A percentile compares a stretch with the other conserved stretches of the same genome.
phyloP scores from a whole-genome alignment of 2,888 invertebrate species.

The Polietes domitor region DNA sequence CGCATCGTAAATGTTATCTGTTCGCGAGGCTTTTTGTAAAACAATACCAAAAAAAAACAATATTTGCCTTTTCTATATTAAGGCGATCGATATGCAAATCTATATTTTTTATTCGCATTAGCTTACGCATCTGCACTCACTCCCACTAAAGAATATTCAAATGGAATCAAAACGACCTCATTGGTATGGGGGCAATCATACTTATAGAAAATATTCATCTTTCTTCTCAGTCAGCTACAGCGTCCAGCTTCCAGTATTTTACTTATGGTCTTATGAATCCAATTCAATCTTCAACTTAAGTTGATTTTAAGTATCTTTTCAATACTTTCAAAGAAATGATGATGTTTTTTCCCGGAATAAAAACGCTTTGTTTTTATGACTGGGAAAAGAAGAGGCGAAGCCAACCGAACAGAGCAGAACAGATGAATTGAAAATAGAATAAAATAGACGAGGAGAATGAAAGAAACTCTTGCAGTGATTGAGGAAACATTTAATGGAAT shows the following conservation, averaged over 20 bases:
- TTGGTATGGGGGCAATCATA: not conserved
- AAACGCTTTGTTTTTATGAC: slow-evolving; percentile 32
- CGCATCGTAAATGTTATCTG: no score
- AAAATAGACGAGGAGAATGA: slow-evolving; percentile 17
- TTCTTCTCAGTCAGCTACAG: not conserved
- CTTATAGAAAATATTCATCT: not conserved
- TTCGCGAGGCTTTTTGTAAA: no score
- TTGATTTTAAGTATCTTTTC: slow-evolving; percentile 53
- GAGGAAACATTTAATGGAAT: slow-evolving; percentile 65
- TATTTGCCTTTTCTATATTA: no score
- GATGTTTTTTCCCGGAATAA: slow-evolving; percentile 24
- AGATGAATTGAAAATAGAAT: not conserved
- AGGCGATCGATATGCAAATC: no score
- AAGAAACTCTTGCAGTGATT: slow-evolving; percentile 53
- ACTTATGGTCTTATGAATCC: slow-evolving; percentile 33
- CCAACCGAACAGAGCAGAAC: no score
- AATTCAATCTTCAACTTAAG: slow-evolving; percentile 50
- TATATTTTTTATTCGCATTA: no score
- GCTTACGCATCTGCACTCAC: not conserved
- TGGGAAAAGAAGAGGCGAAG: slow-evolving; percentile 1
- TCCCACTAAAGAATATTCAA: not conserved
- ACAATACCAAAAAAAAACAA: no score
- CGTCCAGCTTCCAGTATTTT: slow-evolving; percentile 12
- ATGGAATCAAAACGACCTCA: not conserved
- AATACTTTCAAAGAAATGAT: slow-evolving; percentile 40